Base-by-base conservation (phyloP, 2,113 vertebrate genomes). In the Chaenocephalus aceratus region DNA sequence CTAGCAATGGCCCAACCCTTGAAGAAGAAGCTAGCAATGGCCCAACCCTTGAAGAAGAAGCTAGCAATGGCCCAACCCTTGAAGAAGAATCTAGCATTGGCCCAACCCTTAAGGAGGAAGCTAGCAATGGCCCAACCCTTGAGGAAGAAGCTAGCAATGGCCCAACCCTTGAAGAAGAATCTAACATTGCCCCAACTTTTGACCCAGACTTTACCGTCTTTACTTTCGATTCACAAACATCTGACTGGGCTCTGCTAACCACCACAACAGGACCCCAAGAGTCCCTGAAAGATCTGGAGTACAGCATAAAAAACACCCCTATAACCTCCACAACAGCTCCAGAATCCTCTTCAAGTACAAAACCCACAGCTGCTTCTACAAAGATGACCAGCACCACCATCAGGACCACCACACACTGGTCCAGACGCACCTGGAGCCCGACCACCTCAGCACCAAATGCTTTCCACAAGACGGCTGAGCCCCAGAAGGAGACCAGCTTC, bases 191-290 rank as follows among this genome's bases (percentile, higher is more conserved):
- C 13, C 23, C 30, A 41, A 44, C 65, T 3, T 4, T 18, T 45
- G 80, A 77, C 4, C 78, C 84, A 7, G 85, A 88, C 41, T 70
- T 88, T 10, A 82, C 69, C 1, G 41, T 92, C 52, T 79, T 90
- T 34, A 77, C 93, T 59, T 41, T 83, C 1, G 65, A 83, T 67
- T 89, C 88, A 6, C 85, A 86, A 64, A 92, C 86, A 54, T 78
- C 91, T 8, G 64, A 76, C 21, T 94, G 86, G 91, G 48, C 79
- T 61, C 61, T 79, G 0, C 36, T 75, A 56, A 67, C 67, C 2
- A 83, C 89, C 70, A 88, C 91, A 48, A 44, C 80, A 30, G 68
- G 49, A 77, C 81, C 87, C 1, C 91, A 92, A 72, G 92, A 94
- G 72, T 87, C 88, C 54, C 56, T 82, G 23, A 86, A 88, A 10